phyloP scores from a whole-genome alignment of 2,888 invertebrate genomes.

The Coecobrya sp. region DNA sequence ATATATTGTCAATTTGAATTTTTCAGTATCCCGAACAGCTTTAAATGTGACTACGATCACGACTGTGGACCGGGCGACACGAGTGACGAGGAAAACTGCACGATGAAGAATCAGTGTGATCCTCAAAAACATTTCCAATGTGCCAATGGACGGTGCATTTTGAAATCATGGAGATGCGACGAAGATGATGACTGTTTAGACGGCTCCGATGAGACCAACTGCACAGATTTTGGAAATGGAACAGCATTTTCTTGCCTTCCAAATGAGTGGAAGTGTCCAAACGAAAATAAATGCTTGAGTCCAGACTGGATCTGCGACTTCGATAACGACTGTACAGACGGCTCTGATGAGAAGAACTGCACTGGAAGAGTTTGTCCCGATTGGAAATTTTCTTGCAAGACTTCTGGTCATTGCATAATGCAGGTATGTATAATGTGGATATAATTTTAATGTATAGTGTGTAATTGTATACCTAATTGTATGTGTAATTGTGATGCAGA shows the following conservation, averaged over 20 bases:
- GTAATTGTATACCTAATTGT: no score
- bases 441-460: no score
- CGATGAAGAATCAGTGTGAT: slow-evolving; percentile 87
- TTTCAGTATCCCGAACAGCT: slow-evolving; percentile 1
- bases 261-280: slow-evolving; percentile 51
- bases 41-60: slow-evolving; percentile 92
- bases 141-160: slow-evolving; percentile 90
- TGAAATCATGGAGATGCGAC: slow-evolving; percentile 91
- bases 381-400: slow-evolving; percentile 87
- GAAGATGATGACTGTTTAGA: slow-evolving; percentile 89
- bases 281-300: slow-evolving; percentile 73
- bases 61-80: slow-evolving; percentile 91
- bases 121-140: slow-evolving; percentile 90
- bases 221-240: slow-evolving; percentile 47
- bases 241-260: slow-evolving; percentile 58
- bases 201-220: slow-evolving; percentile 86
- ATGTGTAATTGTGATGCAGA: background rate
- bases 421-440: slow-evolving; percentile 49
- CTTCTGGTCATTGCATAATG: slow-evolving; percentile 83
- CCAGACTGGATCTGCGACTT: slow-evolving; percentile 76
- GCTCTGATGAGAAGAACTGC: slow-evolving; percentile 91
- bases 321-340: slow-evolving; percentile 91
- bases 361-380: slow-evolving; percentile 87
- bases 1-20: no score
- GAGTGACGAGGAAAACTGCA: slow-evolving; percentile 91